These are phyloP conservation scores for Hirtodrosophila duncani DNA, from an alignment of 2,888 invertebrate genomes.

Conservation along the genomic window DNA sequence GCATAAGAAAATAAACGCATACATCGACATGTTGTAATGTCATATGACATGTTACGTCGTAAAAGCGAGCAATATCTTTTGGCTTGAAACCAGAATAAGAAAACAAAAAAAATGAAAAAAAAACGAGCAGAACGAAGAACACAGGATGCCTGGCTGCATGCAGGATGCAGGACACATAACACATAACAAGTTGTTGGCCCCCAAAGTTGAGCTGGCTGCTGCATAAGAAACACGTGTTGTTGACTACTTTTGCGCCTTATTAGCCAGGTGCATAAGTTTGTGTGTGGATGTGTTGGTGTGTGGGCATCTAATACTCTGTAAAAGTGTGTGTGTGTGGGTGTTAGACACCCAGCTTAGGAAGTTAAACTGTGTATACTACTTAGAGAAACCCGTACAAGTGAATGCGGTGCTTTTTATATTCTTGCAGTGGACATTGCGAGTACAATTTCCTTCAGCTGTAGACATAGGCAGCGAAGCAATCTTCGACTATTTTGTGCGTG, in stretches of 20 bases:
- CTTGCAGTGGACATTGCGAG: too few relatives aligned
- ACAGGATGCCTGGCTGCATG: conserved; percentile 24
- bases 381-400: too few relatives aligned
- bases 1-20: conserved; percentile 12
- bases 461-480: too few relatives aligned
- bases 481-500: too few relatives aligned
- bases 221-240: conserved; percentile 30
- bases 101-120: conserved; percentile 28
- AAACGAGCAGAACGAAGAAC: conserved; percentile 9
- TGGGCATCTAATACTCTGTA: too few relatives aligned
- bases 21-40: conserved; percentile 61
- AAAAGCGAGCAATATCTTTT: conserved; percentile 66
- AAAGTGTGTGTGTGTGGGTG: too few relatives aligned
- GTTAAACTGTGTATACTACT: too few relatives aligned
- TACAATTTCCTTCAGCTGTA: too few relatives aligned
- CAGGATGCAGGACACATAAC: conserved; percentile 34
- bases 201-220: not conserved
- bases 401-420: too few relatives aligned
- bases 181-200: conserved; percentile 31
- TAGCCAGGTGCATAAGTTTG: conserved; percentile 43
- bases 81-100: conserved; percentile 52
- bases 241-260: conserved; percentile 51
- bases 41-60: conserved; percentile 70
- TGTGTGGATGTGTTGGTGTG: conserved; percentile 2
- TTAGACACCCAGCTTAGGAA: too few relatives aligned